phyloP scores from a whole-genome alignment of 2,888 invertebrate species.

The Sepioteuthis lessoniana region DNA sequence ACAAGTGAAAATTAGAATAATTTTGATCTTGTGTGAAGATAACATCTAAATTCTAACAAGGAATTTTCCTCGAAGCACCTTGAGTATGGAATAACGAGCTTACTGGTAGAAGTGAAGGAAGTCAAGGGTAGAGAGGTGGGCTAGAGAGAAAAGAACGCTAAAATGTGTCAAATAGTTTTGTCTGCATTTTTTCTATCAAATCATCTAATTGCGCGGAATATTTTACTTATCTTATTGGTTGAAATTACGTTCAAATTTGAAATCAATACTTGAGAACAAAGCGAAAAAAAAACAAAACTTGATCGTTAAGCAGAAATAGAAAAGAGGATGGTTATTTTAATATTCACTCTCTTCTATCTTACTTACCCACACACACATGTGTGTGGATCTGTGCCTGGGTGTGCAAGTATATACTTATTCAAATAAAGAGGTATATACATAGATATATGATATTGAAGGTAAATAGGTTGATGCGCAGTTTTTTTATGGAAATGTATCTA shows the following conservation, averaged over 20 bases:
- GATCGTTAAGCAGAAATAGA: neutral
- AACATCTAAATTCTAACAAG: neutral
- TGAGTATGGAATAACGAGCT: neutral
- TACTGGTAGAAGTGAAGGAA: too few relatives aligned
- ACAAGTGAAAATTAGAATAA: neutral
- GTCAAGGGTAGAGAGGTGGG: too few relatives aligned
- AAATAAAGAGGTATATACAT: neutral
- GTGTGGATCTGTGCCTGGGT: neutral
- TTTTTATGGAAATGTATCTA: too few relatives aligned
- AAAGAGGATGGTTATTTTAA: neutral
- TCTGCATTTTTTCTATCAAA: neutral
- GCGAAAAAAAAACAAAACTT: neutral
- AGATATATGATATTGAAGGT: too few relatives aligned
- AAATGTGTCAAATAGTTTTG: constrained; percentile 10
- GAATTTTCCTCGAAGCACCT: neutral
- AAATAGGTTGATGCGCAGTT: too few relatives aligned
- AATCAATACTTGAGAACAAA: constrained; percentile 33
- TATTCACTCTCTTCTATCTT: too few relatives aligned
- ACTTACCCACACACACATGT: neutral
- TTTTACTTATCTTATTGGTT: neutral
- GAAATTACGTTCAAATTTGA: neutral
- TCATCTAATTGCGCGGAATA: neutral
- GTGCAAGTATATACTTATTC: neutral
- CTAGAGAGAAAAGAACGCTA: neutral
- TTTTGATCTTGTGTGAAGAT: neutral